Evolutionary conservation across 2,888 invertebrate genomes (phyloP).

Genomic region (Limnephilus marmoratus): DNA sequence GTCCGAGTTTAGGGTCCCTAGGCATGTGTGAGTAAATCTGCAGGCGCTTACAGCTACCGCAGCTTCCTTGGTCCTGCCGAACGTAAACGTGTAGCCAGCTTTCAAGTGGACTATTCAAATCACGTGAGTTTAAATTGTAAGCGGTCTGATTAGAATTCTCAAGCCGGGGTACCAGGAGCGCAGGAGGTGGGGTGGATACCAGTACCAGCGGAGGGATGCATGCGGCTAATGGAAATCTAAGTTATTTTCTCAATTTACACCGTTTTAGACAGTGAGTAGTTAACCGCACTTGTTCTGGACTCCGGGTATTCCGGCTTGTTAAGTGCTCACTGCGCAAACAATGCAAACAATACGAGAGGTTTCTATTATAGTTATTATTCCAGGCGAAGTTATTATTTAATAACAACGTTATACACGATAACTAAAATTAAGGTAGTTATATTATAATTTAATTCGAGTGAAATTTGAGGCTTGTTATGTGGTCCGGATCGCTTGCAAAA

Average conservation of each 20-base stretch:
- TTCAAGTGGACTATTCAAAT: conserved; percentile 31
- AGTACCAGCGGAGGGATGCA: neutral
- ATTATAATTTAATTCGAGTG: no score
- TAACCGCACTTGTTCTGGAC: conserved; percentile 10
- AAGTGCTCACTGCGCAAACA: neutral
- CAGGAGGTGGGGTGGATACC: neutral
- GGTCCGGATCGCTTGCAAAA: no score
- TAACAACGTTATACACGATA: neutral
- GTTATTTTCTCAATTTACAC: conserved; percentile 32
- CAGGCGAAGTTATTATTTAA: neutral
- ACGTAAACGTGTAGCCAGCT: neutral
- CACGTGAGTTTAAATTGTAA: conserved; percentile 39
- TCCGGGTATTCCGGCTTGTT: neutral
- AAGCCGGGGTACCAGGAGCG: neutral
- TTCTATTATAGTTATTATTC: neutral
- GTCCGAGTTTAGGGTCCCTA: no score
- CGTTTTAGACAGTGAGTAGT: conserved; percentile 13
- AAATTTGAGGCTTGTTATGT: neutral
- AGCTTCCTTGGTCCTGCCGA: neutral
- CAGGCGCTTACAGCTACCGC: neutral
- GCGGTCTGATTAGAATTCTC: conserved; percentile 42
- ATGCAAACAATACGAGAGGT: neutral
- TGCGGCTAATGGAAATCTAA: conserved; percentile 29
- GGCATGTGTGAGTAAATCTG: neutral
- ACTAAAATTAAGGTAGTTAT: neutral